Evolutionary conservation across 2,888 invertebrate genomes (phyloP).

Genomic region (Rhopalosiphum nymphaeae): DNA sequence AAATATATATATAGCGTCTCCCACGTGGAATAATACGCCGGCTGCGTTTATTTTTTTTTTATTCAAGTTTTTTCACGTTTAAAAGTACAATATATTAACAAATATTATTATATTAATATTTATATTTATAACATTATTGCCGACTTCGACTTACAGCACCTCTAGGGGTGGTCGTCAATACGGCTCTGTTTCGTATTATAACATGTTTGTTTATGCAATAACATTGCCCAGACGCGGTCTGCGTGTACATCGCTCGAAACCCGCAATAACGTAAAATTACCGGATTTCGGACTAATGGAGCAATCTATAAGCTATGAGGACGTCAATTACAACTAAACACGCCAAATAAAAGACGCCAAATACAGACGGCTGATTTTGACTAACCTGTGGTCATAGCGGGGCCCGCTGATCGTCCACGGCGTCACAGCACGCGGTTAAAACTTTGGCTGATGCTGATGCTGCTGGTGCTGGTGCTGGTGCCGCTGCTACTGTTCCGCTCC

Average conservation of each 20-base stretch:
- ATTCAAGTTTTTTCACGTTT: background rate
- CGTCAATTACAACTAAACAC: background rate
- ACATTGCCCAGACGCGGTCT: background rate
- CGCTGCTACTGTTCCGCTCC: background rate
- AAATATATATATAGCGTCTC: constrained; percentile 11
- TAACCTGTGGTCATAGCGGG: constrained; percentile 43
- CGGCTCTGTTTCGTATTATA: background rate
- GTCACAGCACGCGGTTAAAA: background rate
- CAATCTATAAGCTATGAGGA: no score
- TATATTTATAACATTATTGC: background rate
- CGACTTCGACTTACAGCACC: background rate
- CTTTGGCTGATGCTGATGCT: background rate
- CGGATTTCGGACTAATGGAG: background rate
- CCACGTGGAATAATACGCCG: constrained; percentile 43
- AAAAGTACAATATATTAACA: background rate
- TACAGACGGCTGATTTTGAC: background rate
- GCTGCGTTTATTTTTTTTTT: background rate
- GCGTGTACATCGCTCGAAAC: background rate
- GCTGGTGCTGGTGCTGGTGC: background rate
- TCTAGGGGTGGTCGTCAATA: background rate
- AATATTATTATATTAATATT: no score
- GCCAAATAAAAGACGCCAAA: background rate
- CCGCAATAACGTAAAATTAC: background rate
- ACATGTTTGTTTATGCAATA: no score
- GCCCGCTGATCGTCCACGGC: background rate